phyloP scores from a whole-genome alignment of 2,797 vertebrate genomes.

The Sebastes nivosus region DNA sequence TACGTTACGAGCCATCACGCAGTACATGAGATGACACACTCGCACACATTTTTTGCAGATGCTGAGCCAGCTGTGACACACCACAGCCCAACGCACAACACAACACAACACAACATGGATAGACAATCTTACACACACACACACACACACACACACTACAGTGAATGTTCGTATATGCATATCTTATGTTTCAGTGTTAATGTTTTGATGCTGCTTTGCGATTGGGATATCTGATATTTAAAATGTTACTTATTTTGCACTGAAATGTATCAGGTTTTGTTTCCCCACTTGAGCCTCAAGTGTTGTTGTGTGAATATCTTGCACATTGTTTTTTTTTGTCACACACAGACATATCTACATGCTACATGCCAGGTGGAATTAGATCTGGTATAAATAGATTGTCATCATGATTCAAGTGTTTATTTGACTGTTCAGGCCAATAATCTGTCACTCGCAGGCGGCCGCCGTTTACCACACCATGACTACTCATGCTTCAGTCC shows the following conservation, averaged over 20 bases:
- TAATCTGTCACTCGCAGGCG: neutral
- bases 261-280: conserved; percentile 48
- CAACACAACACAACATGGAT: neutral
- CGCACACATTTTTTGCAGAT: conserved; percentile 29
- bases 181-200: conserved; percentile 67
- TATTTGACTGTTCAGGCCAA: neutral
- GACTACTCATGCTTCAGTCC: conserved; percentile 16
- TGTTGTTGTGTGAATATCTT: conserved; percentile 37
- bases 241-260: conserved; percentile 70
- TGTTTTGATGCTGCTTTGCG: conserved; percentile 63
- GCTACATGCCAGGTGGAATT: neutral
- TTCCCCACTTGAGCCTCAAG: conserved; percentile 29
- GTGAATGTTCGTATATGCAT: conserved; percentile 54
- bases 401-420: conserved; percentile 20
- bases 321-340: conserved; percentile 11
- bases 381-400: neutral
- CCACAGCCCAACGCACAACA: conserved; percentile 26
- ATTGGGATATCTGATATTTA: conserved; percentile 49
- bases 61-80: conserved; percentile 71
- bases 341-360: neutral
- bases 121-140: conserved; percentile 3
- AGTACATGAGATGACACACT: conserved; percentile 83
- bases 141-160: conserved; percentile 37
- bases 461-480: neutral
- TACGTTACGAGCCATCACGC: conserved; percentile 82